Evolutionary conservation across 2,888 invertebrate genomes (phyloP), one percentile per base, ranked within the genome.

Genomic region (Thymelicus sylvestris): DNA sequence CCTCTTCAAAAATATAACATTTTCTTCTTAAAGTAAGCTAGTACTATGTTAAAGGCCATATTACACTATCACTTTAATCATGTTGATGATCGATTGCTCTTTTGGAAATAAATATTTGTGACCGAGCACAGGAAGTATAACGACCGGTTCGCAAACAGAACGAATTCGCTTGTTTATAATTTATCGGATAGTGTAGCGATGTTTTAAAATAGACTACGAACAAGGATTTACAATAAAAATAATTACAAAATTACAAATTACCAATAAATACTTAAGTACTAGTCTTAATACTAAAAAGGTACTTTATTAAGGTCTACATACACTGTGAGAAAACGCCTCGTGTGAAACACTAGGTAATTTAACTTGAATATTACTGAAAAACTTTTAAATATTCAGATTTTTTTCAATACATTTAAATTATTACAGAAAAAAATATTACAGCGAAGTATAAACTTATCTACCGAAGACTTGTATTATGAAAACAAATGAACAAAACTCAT

Each of bases 221-320:
- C 81, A 84, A 87, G 82, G 84, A 81, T 87, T 86, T 88, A 90
- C 86, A 85, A 82, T 82, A 78, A 77, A 78, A 79, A 85, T 86
- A 87, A 87, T 89, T 87, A 89, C 86, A 89, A 83, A 82, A 86
- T 85, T 87, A 88, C 81, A 84, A 69, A 78, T 86, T 87, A 90
- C 83, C 82, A 93, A 93, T 93, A 93, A 93, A 93, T 93, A 93
- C 93, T 93, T 93, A 93, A 55, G 71, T 50, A 55, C 88, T 91
- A 89, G 82, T 79, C 84, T 87, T 87, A 86, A 81, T 80, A 79
- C 85, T 88, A 87, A 89, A 92, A 93, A 93, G 93, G 93, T 93
- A 93, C 93, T 87, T 92, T 89, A 87, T 87, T 87, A 86, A 86
- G 84, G 85, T 88, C 85, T 85, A 86, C 81, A 78, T 79, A 85